phyloP scores from a whole-genome alignment of 23 tunicate genomes.

The Ascidia mentula region DNA sequence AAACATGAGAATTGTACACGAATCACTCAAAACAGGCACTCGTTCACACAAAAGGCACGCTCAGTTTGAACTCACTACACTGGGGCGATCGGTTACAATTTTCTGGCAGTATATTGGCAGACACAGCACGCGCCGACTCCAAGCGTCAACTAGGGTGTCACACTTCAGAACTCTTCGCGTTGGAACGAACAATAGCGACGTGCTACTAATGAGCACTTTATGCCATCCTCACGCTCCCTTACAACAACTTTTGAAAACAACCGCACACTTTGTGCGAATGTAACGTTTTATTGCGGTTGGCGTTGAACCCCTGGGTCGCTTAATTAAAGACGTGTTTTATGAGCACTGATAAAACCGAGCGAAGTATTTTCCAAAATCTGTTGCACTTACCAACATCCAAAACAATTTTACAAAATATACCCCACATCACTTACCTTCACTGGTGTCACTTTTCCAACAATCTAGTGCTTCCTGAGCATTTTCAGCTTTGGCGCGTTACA shows the following conservation, averaged over 20 bases:
- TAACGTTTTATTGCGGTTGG: not conserved
- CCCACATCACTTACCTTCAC: too few relatives aligned
- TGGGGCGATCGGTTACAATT: constrained; percentile 6
- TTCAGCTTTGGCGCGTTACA: too few relatives aligned
- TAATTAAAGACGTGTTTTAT: too few relatives aligned
- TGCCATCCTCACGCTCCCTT: constrained; percentile 4
- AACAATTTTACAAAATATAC: too few relatives aligned
- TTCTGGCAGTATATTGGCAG: not conserved
- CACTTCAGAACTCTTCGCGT: not conserved
- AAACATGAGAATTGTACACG: too few relatives aligned
- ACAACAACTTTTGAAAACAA: not conserved
- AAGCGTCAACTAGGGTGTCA: not conserved
- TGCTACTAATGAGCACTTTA: constrained; percentile 2
- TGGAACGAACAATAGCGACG: not conserved
- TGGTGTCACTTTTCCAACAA: too few relatives aligned
- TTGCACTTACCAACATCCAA: too few relatives aligned
- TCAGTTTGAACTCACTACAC: not conserved
- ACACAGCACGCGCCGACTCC: not conserved
- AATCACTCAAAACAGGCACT: constrained; percentile 1
- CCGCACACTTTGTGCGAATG: not conserved
- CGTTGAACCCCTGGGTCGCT: too few relatives aligned
- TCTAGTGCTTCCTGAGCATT: too few relatives aligned
- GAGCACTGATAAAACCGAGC: too few relatives aligned
- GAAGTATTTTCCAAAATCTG: too few relatives aligned
- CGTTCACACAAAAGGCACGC: not conserved